Evolutionary conservation across 2,888 invertebrate genomes (phyloP).

Genomic region (Aleiodes alternator): DNA sequence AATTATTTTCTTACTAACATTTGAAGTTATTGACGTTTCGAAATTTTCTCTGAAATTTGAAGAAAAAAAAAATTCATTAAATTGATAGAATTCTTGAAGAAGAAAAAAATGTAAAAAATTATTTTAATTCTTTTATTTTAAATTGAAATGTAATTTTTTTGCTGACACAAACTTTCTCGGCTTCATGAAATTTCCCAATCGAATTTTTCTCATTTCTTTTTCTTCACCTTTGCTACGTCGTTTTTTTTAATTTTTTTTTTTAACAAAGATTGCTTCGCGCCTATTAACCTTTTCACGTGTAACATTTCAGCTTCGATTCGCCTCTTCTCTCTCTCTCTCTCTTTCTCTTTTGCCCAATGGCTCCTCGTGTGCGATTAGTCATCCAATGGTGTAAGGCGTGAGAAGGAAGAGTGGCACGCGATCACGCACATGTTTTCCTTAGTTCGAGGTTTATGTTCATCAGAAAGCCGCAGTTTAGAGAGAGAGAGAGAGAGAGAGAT

Average conservation of each 20-base stretch:
- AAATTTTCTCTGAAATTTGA: too few species aligned
- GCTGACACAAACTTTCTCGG: background rate
- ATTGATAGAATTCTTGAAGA: too few species aligned
- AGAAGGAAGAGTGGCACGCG: constrained; percentile 29
- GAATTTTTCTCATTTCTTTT: constrained; percentile 1
- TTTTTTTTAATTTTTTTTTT: background rate
- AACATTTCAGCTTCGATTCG: constrained; percentile 23
- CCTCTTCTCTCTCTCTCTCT: background rate
- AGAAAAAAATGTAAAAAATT: background rate
- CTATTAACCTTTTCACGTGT: constrained; percentile 25
- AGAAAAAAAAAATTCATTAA: too few species aligned
- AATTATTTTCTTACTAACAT: background rate
- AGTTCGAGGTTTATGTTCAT: constrained; percentile 29
- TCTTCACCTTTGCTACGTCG: background rate
- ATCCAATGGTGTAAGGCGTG: constrained; percentile 19
- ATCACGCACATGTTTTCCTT: constrained; percentile 29
- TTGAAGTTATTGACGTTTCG: too few species aligned
- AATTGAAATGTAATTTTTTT: background rate
- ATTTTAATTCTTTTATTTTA: background rate
- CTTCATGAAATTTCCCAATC: background rate
- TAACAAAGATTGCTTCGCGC: background rate
- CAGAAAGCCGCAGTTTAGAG: background rate
- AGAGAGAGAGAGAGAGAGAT: constrained; percentile 5
- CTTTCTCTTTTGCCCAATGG: too few species aligned
- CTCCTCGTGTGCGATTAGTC: constrained; percentile 10